phyloP scores from a whole-genome alignment of 1,140 invertebrate genomes.

The Drosophila bipectinata region DNA sequence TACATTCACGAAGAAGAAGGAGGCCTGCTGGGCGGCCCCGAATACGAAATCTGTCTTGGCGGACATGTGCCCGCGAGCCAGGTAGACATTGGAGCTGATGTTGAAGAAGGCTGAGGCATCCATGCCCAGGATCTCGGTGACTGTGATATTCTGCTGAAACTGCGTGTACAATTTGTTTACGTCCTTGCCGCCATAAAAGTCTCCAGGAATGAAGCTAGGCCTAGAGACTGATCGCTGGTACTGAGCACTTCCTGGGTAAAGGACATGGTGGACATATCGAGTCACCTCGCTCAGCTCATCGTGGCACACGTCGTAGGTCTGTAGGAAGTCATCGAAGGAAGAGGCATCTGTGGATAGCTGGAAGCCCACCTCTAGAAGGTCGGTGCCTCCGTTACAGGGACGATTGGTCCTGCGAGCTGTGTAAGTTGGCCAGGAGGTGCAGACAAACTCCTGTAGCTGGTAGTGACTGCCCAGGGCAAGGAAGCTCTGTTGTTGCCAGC shows the following conservation, averaged over 20 bases:
- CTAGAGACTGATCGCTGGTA: constrained; percentile 81
- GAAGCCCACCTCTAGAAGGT: constrained; percentile 78
- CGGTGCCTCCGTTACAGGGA: constrained; percentile 71
- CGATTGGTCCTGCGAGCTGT: constrained; percentile 72
- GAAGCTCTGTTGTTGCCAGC: constrained; percentile 54
- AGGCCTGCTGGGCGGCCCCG: constrained; percentile 86
- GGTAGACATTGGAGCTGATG: constrained; percentile 72
- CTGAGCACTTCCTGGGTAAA: constrained; percentile 70
- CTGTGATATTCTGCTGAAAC: constrained; percentile 67
- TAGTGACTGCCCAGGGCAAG: constrained; percentile 55
- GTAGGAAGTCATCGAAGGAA: constrained; percentile 72
- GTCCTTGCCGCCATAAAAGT: constrained; percentile 79
- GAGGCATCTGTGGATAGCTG: constrained; percentile 25
- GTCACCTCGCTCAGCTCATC: constrained; percentile 78
- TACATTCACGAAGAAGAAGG: constrained; percentile 88
- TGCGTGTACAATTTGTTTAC: constrained; percentile 78
- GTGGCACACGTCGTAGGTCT: constrained; percentile 84
- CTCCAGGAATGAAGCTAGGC: constrained; percentile 67
- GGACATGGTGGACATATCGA: constrained; percentile 82
- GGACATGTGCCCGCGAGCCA: constrained; percentile 88
- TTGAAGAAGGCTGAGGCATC: constrained; percentile 75
- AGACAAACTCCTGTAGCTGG: constrained; percentile 75
- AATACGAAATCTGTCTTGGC: constrained; percentile 88
- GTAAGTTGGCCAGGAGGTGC: constrained; percentile 60
- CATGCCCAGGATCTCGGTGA: constrained; percentile 75